Conservation (phyloP, 1,140 invertebrate genomes). For the Drosophila kohkoa region DNA sequence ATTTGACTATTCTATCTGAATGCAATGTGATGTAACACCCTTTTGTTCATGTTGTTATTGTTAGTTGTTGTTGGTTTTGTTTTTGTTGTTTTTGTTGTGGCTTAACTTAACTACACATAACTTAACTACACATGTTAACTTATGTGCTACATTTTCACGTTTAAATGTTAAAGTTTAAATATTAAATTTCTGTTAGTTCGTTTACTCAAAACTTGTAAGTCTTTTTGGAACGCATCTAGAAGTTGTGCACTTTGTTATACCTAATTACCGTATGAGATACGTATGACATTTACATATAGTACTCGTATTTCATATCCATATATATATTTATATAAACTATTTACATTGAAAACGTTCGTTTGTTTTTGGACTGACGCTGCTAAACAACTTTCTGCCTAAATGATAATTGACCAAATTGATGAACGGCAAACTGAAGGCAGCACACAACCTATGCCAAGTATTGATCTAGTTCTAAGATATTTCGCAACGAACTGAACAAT, state of each 20-base stretch:
- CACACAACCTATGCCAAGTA: slow-evolving; percentile 72
- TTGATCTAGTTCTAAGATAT: slow-evolving; percentile 41
- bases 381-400: slow-evolving; percentile 58
- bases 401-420: slow-evolving; percentile 81
- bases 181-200: slow-evolving; percentile 40
- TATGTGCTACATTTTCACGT: slow-evolving; percentile 51
- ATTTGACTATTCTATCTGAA: slow-evolving; percentile 56
- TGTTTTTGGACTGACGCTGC: slow-evolving; percentile 65
- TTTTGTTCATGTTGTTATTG: slow-evolving; percentile 1
- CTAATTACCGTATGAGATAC: slow-evolving; percentile 21
- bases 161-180: slow-evolving; percentile 55
- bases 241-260: slow-evolving; percentile 67
- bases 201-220: slow-evolving; percentile 73
- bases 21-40: slow-evolving; percentile 40
- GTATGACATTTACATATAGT: slow-evolving; percentile 65
- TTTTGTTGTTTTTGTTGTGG: slow-evolving; percentile 41
- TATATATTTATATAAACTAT: slow-evolving; percentile 49
- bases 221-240: slow-evolving; percentile 77
- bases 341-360: slow-evolving; percentile 52
- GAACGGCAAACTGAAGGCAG: slow-evolving; percentile 64
- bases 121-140: too few species aligned
- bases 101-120: slow-evolving; percentile 67
- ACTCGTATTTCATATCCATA: not conserved
- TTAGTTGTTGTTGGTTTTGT: slow-evolving; percentile 6
- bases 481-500: slow-evolving; percentile 46